Evolutionary conservation across 2,888 invertebrate species (phyloP).

Genomic region (Rugalucina vietnamica): DNA sequence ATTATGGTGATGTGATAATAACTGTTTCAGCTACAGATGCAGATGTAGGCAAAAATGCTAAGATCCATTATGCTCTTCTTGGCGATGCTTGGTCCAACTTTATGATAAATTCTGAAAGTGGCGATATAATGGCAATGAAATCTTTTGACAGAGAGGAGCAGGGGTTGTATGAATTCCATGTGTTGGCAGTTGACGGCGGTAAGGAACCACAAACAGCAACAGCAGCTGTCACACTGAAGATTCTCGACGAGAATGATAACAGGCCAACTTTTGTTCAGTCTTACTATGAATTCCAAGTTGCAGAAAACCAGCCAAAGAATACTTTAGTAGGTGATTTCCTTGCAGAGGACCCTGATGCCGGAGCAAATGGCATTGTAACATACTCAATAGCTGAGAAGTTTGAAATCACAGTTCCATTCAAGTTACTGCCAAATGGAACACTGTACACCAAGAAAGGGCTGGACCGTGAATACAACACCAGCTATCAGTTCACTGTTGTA

Average conservation of each 20-base stretch:
- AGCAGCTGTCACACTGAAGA: slow-evolving; percentile 66
- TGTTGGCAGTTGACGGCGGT: slow-evolving; percentile 73
- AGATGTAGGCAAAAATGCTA: slow-evolving; percentile 70
- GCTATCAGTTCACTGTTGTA: slow-evolving; percentile 71
- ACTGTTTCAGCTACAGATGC: slow-evolving; percentile 75
- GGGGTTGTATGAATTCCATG: slow-evolving; percentile 68
- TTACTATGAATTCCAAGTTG: slow-evolving; percentile 68
- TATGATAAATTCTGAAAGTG: slow-evolving; percentile 67
- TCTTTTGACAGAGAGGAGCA: slow-evolving; percentile 73
- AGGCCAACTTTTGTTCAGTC: slow-evolving; percentile 67
- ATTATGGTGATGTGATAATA: slow-evolving; percentile 70
- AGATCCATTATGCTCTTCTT: slow-evolving; percentile 69
- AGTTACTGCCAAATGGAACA: slow-evolving; percentile 69
- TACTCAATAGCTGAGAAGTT: slow-evolving; percentile 54
- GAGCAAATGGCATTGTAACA: slow-evolving; percentile 71
- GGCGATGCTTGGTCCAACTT: slow-evolving; percentile 68
- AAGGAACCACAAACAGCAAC: slow-evolving; percentile 67
- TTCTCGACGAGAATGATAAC: slow-evolving; percentile 75
- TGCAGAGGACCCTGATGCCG: slow-evolving; percentile 71
- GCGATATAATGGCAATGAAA: slow-evolving; percentile 68
- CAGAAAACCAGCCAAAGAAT: slow-evolving; percentile 68
- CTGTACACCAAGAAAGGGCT: slow-evolving; percentile 67
- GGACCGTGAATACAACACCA: slow-evolving; percentile 71
- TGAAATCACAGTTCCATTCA: slow-evolving; percentile 64
- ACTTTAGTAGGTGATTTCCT: slow-evolving; percentile 65